Evolutionary conservation across 2,797 vertebrate genomes (phyloP), one percentile per base, ranked within the genome.

Genomic region (Catharus ustulatus): DNA sequence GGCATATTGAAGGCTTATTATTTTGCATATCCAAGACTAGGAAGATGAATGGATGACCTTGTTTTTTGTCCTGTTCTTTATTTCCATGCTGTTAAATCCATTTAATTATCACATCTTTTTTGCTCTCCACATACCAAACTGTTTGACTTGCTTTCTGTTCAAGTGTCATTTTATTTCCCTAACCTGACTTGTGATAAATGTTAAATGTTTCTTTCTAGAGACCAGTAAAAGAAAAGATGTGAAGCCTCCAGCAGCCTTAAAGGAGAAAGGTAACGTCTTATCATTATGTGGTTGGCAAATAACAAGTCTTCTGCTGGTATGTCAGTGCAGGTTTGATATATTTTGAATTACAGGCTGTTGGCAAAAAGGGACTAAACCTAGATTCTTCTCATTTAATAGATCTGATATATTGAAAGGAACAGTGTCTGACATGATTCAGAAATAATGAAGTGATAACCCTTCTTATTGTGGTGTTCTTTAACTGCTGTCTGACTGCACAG

Each of bases 251-350:
- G 54, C 76, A 96, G 72, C 83, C 48, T 68, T 92, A 84, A 98
- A 97, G 77, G 94, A 95, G 69, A 98, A 97, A 97, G 97, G 97
- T 98, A 98, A 97, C 48, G 74, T 22, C 38, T 36, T 71, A 72
- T 76, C 79, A 87, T 80, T 48, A 93, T 71, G 68, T 93, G 30
- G 2, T 26, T 86, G 43, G 43, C 64, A 83, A 77, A 91, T 82
- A 90, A 85, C 54, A 29, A 59, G 24, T 51, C 17, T 16, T 75
- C 64, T 72, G 15, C 48, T 81, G 29, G 13, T 62, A 52, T 58
- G 52, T 74, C 78, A 51, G 20, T 15, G 48, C 27, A 46, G 15
- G 76, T 94, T 73, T 3, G 3, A 59, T 76, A 40, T 32, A 27
- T 90, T 81, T 93, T 67, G 52, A 80, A 75, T 49, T 77, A 45